Evolutionary conservation across 2,113 vertebrate genomes (phyloP), one percentile per base, ranked within the genome.

Genomic region (Herpailurus yagouaroundi): DNA sequence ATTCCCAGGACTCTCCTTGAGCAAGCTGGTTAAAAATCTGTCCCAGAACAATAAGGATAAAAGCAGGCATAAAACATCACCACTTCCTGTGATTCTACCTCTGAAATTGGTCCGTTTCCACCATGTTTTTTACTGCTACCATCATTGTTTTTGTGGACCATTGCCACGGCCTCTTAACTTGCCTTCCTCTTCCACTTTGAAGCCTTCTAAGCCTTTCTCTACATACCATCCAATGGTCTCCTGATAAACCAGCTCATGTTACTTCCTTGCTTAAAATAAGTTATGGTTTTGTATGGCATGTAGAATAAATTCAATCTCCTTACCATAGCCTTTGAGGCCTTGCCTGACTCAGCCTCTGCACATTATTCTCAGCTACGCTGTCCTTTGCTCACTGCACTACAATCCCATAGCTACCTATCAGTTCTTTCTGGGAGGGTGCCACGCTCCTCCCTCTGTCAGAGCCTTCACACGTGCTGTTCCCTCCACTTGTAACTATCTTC

Each of bases 181-280:
- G 79, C 18, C 73, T 69, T 93, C 48, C n/a, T 93, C 63, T 91
- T 80, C 60, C 3, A 6, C 21, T 85, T 25, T 45, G 38, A 63
- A 36, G 27, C 9, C 1, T 71, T 95, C 64, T 64, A 55, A 81
- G 25, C 52, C 41, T n/a, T 89, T 69, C 25, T 6, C 27, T 7
- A 63, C 27, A 4, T 45, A 15, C 66, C 29, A 66, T 36, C 27
- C 79, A 80, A 9, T 38, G 19, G 57, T 33, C 25, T 90, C 16
- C 52, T 71, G 31, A 64, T 41, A 93, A 91, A 33, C 29, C 48
- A 64, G 23, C 63, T 55, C 8, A 11, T 23, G 12, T 25, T n/a
- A 63, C 25, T 73, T 89, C 21, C 87, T 94, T 60, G 57, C 60
- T 77, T 89, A 68, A 90, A 95, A 60, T 85, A 57, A 89, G 19